A percentile compares a stretch with the other conserved stretches of the same genome.
These are phyloP conservation scores for Picus viridis DNA, from an alignment of 2,797 vertebrate species.

Conservation along the genomic window DNA sequence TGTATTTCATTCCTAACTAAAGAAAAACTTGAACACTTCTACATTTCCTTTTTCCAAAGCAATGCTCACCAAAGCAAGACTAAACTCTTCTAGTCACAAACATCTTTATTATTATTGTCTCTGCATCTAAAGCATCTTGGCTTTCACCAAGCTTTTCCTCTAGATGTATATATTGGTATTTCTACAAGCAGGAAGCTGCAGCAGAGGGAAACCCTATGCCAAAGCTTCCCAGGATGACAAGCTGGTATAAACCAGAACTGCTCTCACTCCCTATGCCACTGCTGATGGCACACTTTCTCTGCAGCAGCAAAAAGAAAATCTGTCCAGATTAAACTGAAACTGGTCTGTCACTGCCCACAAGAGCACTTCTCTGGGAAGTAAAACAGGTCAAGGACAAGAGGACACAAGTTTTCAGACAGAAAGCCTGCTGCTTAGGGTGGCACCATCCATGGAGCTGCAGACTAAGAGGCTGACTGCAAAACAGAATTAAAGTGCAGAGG, in stretches of 20 bases:
- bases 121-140: neutral
- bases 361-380: neutral
- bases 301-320: neutral
- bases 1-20: neutral
- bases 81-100: neutral
- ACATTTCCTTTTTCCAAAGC: neutral
- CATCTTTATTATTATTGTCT: neutral
- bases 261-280: neutral
- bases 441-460: neutral
- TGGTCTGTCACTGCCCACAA: neutral
- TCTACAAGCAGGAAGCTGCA: neutral
- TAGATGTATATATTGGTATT: neutral
- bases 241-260: neutral
- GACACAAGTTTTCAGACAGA: neutral
- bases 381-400: neutral
- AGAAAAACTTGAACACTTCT: slow-evolving; percentile 4
- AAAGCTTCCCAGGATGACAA: neutral
- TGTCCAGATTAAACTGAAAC: neutral
- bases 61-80: neutral
- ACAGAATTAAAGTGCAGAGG: neutral
- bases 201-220: neutral
- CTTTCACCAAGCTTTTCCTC: neutral
- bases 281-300: neutral
- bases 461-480: neutral
- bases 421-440: neutral